Percentiles rank a stretch among this genome's conserved stretches.
Evolutionary conservation across 2,888 invertebrate species (phyloP).

Genomic region (Caradrina kadenii): DNA sequence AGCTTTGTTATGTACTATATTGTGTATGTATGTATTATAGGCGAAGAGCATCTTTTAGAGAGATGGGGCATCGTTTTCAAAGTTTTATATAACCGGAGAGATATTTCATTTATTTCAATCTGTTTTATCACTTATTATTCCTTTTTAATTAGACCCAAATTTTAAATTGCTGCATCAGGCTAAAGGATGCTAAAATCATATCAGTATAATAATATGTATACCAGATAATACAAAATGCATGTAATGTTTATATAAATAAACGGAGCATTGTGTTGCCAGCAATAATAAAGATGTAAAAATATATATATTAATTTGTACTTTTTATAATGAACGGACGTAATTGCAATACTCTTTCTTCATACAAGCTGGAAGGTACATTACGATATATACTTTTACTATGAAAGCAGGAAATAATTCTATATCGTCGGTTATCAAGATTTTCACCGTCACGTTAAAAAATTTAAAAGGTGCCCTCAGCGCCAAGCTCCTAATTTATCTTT

Average conservation of each 20-base stretch:
- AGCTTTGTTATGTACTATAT: slow-evolving; percentile 66
- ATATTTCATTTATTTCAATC: slow-evolving; percentile 1
- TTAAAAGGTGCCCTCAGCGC: too few species aligned
- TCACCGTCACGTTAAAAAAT: too few species aligned
- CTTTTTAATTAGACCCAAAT: neutral
- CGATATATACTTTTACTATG: too few species aligned
- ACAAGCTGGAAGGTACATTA: too few species aligned
- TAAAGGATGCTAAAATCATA: slow-evolving; percentile 66
- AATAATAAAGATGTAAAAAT: slow-evolving; percentile 53
- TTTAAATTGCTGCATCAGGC: slow-evolving; percentile 31
- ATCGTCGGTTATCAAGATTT: too few species aligned
- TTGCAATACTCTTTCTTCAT: slow-evolving; percentile 66
- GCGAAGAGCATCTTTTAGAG: slow-evolving; percentile 49
- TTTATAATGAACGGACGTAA: slow-evolving; percentile 64
- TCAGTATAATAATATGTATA: slow-evolving; percentile 63
- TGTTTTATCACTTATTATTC: slow-evolving; percentile 7
- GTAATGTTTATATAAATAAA: slow-evolving; percentile 53
- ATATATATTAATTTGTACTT: slow-evolving; percentile 51
- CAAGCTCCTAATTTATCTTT: too few species aligned
- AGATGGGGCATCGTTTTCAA: slow-evolving; percentile 22
- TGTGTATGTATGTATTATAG: slow-evolving; percentile 65
- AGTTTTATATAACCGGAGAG: slow-evolving; percentile 24
- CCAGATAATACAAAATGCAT: slow-evolving; percentile 42
- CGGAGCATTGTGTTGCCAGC: slow-evolving; percentile 54
- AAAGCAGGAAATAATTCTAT: too few species aligned